phyloP scores from a whole-genome alignment of 2,113 vertebrate species.

The Xenopus tropicalis region DNA sequence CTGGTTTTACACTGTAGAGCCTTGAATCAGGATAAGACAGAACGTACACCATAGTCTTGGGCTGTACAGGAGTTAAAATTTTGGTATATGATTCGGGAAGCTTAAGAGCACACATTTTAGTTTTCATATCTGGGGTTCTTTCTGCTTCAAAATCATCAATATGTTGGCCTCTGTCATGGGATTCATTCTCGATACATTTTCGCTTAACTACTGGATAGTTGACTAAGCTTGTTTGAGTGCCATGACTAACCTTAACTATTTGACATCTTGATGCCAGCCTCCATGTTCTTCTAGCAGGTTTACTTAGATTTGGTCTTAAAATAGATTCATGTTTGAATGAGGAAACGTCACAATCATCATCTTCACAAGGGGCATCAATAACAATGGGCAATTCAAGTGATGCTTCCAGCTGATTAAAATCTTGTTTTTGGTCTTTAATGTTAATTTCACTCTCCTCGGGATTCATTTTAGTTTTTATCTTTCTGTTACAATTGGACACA shows the following conservation, averaged over 20 bases:
- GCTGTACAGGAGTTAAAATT: conserved; percentile 75
- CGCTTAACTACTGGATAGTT: conserved; percentile 67
- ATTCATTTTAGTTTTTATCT: conserved; percentile 53
- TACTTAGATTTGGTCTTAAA: conserved; percentile 48
- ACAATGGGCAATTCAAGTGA: conserved; percentile 56
- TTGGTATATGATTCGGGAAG: conserved; percentile 68
- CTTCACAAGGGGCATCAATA: conserved; percentile 48
- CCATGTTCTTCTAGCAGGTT: conserved; percentile 59
- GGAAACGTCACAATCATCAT: conserved; percentile 50
- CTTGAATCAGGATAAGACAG: conserved; percentile 72
- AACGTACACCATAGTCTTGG: conserved; percentile 76
- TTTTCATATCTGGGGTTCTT: conserved; percentile 67
- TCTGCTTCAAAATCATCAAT: conserved; percentile 53
- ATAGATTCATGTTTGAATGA: conserved; percentile 50
- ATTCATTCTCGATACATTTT: conserved; percentile 50
- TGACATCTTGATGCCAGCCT: conserved; percentile 78
- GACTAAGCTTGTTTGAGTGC: conserved; percentile 72
- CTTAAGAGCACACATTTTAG: conserved; percentile 60
- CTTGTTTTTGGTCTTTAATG: conserved; percentile 26
- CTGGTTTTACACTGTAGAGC: conserved; percentile 51
- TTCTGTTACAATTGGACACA: conserved; percentile 60
- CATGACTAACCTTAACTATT: conserved; percentile 79
- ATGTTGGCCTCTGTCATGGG: conserved; percentile 45
- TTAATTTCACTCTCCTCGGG: conserved; percentile 23
- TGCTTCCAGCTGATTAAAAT: conserved; percentile 34